phyloP scores from a whole-genome alignment of 2,888 invertebrate genomes.

The Rotaria magnacalcarata region DNA sequence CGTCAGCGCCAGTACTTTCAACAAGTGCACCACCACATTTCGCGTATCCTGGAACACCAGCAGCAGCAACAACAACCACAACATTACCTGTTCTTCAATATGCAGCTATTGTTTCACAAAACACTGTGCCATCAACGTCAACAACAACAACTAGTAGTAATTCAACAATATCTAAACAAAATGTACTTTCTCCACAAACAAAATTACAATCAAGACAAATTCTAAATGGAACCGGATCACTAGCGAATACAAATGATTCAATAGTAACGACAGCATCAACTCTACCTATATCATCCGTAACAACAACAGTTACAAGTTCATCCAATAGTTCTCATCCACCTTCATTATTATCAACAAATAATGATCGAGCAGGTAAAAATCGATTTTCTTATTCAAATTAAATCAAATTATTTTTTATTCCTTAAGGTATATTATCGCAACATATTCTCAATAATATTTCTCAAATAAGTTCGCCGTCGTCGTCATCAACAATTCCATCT shows the following conservation, averaged over 20 bases:
- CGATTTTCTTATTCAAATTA: not conserved
- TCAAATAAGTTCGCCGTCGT: not conserved
- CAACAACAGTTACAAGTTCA: slow-evolving; percentile 8
- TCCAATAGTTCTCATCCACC: slow-evolving; percentile 3
- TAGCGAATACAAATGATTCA: not conserved
- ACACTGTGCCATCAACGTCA: not conserved
- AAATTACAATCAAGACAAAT: slow-evolving; percentile 18
- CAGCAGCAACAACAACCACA: slow-evolving; percentile 23
- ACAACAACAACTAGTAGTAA: not conserved
- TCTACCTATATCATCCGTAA: slow-evolving; percentile 5
- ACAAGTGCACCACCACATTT: slow-evolving; percentile 35
- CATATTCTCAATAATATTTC: slow-evolving; percentile 12
- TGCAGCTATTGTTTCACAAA: slow-evolving; percentile 31
- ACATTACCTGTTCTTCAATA: slow-evolving; percentile 30
- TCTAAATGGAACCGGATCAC: not conserved
- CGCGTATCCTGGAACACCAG: not conserved
- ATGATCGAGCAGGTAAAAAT: not conserved
- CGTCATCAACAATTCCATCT: not conserved
- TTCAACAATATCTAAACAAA: slow-evolving; percentile 21
- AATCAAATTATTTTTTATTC: not conserved
- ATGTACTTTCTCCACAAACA: slow-evolving; percentile 10
- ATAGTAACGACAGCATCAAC: slow-evolving; percentile 18
- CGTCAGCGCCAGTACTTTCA: not conserved
- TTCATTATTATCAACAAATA: not conserved
- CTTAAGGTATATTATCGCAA: not conserved